Base-by-base conservation (phyloP, 2,888 invertebrate species). In the Isotomurus palustris region DNA sequence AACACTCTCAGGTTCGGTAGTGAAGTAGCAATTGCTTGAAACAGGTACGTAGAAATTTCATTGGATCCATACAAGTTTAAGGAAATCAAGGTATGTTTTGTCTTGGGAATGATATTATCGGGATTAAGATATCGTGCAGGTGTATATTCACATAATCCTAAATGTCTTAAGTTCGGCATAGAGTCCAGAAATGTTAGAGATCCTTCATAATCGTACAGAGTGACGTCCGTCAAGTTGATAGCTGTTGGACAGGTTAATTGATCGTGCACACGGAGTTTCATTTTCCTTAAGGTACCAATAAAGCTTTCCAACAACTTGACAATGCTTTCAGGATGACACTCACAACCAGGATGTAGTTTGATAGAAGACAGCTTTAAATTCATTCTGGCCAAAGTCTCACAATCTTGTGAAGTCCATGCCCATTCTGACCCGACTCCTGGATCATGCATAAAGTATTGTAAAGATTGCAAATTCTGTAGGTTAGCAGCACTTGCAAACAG, bases 371-470 rank as follows among this genome's bases (percentile, higher is more conserved):
- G 50, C 3, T 25, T 28, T 49, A 62, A 62, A n/a, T 57, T 45
- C 27, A 48, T 43, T 12, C 48, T 50, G 17, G 60, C 55, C 21
- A 65, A 35, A 6, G 53, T 55, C 40, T 55, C 50, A 25, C 59
- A 60, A 36, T 65, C 65, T n/a, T 60, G 53, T 1, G 53, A 47
- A 43, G 55, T 60, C 65, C 65, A 65, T 8, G 62, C 55, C 65
- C 65, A 65, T 6, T 56, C 59, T 2, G 59, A 49, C 1, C 58
- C 65, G 12, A 60, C 57, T 1, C 65, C 65, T 17, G 54, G 53
- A 29, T 65, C 62, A 44, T 65, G 65, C 60, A 65, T 59, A 35
- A 65, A 65, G 36, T 65, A 65, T 32, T 65, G 62, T 21, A 65
- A 45, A 12, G 58, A 53, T 32, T 56, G 57, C 22, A 65, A 29